Base-by-base conservation (phyloP, 2,888 invertebrate species). In the Hydropsyche betteni region DNA sequence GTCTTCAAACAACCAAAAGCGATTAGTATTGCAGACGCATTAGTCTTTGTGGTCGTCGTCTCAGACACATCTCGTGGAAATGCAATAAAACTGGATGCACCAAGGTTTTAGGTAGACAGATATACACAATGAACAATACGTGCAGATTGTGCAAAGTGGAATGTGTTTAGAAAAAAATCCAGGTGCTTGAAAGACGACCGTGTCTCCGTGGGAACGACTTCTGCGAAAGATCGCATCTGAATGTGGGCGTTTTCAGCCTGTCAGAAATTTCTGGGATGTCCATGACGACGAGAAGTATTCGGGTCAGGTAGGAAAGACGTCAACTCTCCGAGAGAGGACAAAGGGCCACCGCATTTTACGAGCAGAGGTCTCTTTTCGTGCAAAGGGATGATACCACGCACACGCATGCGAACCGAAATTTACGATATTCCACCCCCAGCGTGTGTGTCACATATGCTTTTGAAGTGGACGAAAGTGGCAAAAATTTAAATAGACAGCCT, bases 291-390 rank as follows among this genome's bases (percentile, higher is more conserved):
- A 64, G 64, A 64, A n/a, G 4, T 64, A 64, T 64, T 64, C 64
- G 64, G 64, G 34, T 64, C 64, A 64, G 64, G 64, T 64, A 64
- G 64, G 64, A 64, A 64, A 64, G n/a, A 64, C 34, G 64, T 64
- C 64, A 64, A 64, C 36, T 64, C n/a, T 36, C 34, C 12, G 44
- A 44, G 10, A 44, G 24, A n/a, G 24, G 64, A 64, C 64, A 64
- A 64, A 64, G 34, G 64, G 34, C 33, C 44, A 16, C 55, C 36
- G n/a, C 64, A 64, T 24, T 64, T 64, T 64, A 64, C 64, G 36
- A 36, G 36, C 36, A 3, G 1, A 64, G 36, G 36, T 36, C 44
- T 44, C 64, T 36, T 64, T 64, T 64, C 64, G 34, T 36, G 34
- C 36, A 24, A 12, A 44, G 44, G 44, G 44, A 44, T 44, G 44